Evolutionary conservation across 2,113 vertebrate species (phyloP), one percentile per base, ranked within the genome.

Genomic region (Chaetorhynchus papuensis): DNA sequence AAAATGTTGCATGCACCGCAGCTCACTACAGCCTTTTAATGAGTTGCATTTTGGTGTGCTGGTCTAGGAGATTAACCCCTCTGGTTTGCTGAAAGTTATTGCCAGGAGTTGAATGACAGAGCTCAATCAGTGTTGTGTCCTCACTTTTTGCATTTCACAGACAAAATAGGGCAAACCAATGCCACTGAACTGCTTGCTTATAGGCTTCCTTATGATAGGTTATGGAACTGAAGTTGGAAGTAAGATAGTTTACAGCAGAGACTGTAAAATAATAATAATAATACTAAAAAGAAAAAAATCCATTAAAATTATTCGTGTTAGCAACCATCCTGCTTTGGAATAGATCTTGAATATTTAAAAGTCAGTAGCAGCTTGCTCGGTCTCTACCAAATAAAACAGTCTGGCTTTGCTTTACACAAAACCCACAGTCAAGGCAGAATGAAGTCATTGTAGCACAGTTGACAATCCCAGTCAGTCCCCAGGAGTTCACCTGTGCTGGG

Each of bases 371-470:
- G 90, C 85, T 93, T 92, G 83, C 83, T 81, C 6, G 5, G 35
- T 69, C 70, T 91, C 57, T 79, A 88, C n/a, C 78, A 93, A 90
- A 91, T 82, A 83, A 94, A 95, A 90, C 92, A 94, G 71, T 93
- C 86, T 92, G 94, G 71, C 79, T 96, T 93, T 87, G 70, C 89
- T 93, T 94, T 92, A 76, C 41, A 72, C 63, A 90, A 96, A 93
- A 83, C 50, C 78, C 75, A 79, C 69, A 76, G 70, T 79, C 44
- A 87, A 64, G 53, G 85, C 79, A 93, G 64, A 96, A 95, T 77
- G 39, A 54, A 89, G 69, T 13, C 35, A 22, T 2, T 22, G 22
- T 4, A 39, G 57, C 54, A 60, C 31, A 60, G 53, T n/a, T 64
- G 35, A 27, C 33, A 45, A 7, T 31, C 42, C 31, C 10, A 31